Evolutionary conservation across 2,797 vertebrate species (phyloP).

Genomic region (Onychomys leucogaster): DNA sequence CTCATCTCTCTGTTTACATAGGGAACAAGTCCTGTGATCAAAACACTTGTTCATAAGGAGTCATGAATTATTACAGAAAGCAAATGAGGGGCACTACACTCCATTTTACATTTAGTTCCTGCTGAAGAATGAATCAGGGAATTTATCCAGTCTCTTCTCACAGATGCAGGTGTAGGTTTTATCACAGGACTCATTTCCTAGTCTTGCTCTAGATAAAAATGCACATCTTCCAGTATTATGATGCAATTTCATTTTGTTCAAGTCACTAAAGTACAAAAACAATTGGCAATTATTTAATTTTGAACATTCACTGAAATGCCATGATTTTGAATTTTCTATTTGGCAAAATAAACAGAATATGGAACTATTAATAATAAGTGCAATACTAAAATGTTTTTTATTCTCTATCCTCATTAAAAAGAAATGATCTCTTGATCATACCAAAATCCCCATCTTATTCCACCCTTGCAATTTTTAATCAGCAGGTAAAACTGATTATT

Average conservation of each 20-base stretch:
- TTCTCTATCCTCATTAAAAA: neutral
- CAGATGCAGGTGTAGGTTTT: neutral
- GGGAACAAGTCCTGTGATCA: neutral
- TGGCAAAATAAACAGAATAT: neutral
- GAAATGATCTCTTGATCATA: neutral
- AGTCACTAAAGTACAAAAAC: slow-evolving; percentile 33
- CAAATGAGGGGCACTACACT: neutral
- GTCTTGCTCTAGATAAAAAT: slow-evolving; percentile 55
- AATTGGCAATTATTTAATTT: neutral
- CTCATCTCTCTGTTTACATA: neutral
- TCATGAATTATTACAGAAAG: neutral
- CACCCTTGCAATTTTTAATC: neutral
- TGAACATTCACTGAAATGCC: neutral
- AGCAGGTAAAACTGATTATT: neutral
- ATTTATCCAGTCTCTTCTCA: neutral
- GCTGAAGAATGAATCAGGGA: accelerated
- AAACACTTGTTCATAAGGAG: neutral
- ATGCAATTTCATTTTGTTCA: accelerated
- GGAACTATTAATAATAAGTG: neutral
- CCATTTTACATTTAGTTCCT: slow-evolving; percentile 1
- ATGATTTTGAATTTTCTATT: neutral
- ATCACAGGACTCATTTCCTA: accelerated
- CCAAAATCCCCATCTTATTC: neutral
- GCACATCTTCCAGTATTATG: neutral
- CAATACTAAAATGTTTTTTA: neutral